Base-by-base conservation (phyloP, 1,140 invertebrate genomes). In the Orussus abietinus region DNA sequence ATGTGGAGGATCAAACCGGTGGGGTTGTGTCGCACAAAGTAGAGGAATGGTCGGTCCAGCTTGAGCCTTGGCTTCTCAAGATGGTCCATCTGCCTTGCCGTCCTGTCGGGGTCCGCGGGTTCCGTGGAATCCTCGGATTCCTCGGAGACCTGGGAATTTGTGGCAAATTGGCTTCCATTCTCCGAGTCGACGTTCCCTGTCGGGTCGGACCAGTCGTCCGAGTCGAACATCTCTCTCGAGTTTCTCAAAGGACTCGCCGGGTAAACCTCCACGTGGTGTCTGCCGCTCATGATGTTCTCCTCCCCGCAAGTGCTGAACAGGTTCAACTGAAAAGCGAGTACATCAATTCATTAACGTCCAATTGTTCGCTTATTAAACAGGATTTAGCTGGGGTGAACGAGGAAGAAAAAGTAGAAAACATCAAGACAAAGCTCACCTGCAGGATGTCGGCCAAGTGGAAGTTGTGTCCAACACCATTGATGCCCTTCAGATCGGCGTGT, bases 1-100 rank as follows among this genome's bases (percentile, higher is more conserved):
- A 89, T 87, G 57, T 88, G 85, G 22, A 92, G 71, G 53, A 92
- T 88, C 69, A 90, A 80, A 43, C 88, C 88, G 5, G 87, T 86
- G 2, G 88, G 89, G 66, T 91, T 91, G 60, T 92, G 89, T 57
- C 88, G 76, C 9, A 90, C 85, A 47, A 90, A 86, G 60, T 87
- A 92, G 3, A 92, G 71, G 74, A 92, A 92, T 1, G 89, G 88
- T 57, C 87, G 77, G 47, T 92, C 88, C 54, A 90, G 84, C 53
- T 86, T 81, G 46, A 92, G 75, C 57, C 86, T 75, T 2, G 82
- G 81, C 15, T 80, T 79, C 29, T 88, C 80, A 0, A 83, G 81
- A 0, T 82, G 55, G 29, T 85, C 76, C 0, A 83, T 83, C 58
- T 88, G 84, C 47, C 84, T 67, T 5, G 83, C 33, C 1, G 47